Evolutionary conservation across 2,113 vertebrate species (phyloP).

Genomic region (Uria lomvia): DNA sequence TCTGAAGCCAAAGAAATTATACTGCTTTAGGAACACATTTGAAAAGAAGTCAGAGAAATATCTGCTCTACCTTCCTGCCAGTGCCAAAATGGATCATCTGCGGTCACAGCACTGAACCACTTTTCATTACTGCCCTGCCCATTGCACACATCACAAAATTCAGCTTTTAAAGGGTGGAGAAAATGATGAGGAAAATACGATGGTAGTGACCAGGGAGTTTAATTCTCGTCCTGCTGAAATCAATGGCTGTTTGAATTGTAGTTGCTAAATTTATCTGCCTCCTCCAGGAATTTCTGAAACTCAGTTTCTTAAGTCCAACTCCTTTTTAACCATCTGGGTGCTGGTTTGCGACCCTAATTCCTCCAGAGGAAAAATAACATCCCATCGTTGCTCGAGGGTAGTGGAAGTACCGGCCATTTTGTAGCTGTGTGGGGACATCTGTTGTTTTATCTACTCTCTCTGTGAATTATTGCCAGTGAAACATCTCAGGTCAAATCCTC

Average conservation of each 20-base stretch:
- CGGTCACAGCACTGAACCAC: neutral
- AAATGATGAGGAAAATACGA: neutral
- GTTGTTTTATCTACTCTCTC: neutral
- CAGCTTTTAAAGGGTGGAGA: neutral
- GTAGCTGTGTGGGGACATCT: neutral
- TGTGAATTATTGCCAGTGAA: neutral
- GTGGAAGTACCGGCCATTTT: neutral
- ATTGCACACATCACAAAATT: neutral
- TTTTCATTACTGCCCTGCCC: neutral
- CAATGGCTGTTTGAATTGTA: neutral
- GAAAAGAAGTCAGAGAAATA: neutral
- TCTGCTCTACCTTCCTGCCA: neutral
- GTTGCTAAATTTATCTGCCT: slow-evolving; percentile 1
- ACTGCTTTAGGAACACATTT: neutral
- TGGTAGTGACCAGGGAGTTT: neutral
- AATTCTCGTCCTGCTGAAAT: neutral
- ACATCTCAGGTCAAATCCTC: neutral
- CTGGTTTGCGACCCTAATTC: neutral
- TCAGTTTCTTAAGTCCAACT: neutral
- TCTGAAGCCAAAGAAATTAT: neutral
- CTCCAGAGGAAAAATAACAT: neutral
- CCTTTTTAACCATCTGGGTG: neutral
- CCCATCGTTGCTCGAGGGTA: neutral
- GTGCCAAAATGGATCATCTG: neutral
- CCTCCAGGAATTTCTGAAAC: neutral